Conservation (phyloP, 2,888 invertebrate genomes). For the Rhabditophanes sp. region DNA sequence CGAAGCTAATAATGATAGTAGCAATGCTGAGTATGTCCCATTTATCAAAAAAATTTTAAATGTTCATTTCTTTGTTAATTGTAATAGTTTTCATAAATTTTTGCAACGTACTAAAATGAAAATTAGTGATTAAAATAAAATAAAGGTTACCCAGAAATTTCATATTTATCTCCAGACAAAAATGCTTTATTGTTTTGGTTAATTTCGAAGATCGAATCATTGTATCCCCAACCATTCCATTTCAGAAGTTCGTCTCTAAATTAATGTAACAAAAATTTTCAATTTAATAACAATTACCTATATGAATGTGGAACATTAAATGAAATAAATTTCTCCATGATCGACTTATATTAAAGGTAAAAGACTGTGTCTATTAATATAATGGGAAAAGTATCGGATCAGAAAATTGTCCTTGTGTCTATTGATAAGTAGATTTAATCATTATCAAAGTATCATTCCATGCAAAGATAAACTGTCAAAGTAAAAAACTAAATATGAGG, state of each 20-base stretch:
- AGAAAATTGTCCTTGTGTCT: no score
- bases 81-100: no score
- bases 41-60: no score
- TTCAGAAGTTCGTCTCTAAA: constrained; percentile 53
- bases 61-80: no score
- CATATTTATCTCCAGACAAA: constrained; percentile 71
- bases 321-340: no score
- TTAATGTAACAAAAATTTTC: constrained; percentile 1
- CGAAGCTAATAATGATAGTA: no score
- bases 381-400: no score
- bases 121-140: constrained; percentile 4
- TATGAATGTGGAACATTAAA: constrained; percentile 6
- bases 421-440: no score
- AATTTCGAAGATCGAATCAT: constrained; percentile 69
- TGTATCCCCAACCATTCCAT: constrained; percentile 99
- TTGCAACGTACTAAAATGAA: constrained; percentile 4
- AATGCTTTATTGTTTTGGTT: constrained; percentile 53
- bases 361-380: no score
- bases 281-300: not conserved
- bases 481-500: not conserved
- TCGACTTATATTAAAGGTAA: no score
- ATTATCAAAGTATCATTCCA: constrained; percentile 1
- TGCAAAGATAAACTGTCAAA: not conserved
- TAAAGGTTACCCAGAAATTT: not conserved
- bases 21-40: no score